A percentile compares a stretch with the other conserved stretches of the same genome.
Evolutionary conservation across 1,140 invertebrate species (phyloP).

Genomic region (Gonatopus flavifemur): DNA sequence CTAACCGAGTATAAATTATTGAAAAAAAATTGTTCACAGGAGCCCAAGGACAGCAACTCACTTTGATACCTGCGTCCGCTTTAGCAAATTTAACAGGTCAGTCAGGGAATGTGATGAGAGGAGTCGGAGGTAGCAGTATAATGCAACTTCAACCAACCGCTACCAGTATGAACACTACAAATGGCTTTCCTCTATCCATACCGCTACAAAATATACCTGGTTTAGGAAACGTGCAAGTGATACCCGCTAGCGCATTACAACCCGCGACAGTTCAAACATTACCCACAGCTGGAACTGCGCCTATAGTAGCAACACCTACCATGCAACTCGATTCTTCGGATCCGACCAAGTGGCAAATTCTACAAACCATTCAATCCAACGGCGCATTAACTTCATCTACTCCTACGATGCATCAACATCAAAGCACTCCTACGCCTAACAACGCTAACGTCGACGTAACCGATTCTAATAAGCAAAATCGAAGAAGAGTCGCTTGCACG

Average conservation of each 20-base stretch:
- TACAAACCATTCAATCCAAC: slow-evolving; percentile 61
- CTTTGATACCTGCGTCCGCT: slow-evolving; percentile 69
- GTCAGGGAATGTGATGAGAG: slow-evolving; percentile 47
- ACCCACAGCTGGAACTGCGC: slow-evolving; percentile 33
- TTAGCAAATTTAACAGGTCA: slow-evolving; percentile 48
- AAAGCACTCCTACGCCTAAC: slow-evolving; percentile 31
- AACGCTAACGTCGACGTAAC: slow-evolving; percentile 25
- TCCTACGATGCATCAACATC: slow-evolving; percentile 38
- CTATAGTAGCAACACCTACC: slow-evolving; percentile 29
- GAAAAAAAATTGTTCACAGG: slow-evolving; percentile 29
- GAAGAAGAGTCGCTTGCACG: slow-evolving; percentile 87
- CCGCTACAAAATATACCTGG: slow-evolving; percentile 74
- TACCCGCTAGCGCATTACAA: slow-evolving; percentile 61
- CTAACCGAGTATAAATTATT: too few species aligned
- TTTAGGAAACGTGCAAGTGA: slow-evolving; percentile 76
- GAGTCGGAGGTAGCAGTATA: slow-evolving; percentile 46
- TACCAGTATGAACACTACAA: slow-evolving; percentile 40
- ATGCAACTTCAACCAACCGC: slow-evolving; percentile 51
- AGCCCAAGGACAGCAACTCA: slow-evolving; percentile 71
- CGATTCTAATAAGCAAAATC: slow-evolving; percentile 45
- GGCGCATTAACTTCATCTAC: slow-evolving; percentile 40
- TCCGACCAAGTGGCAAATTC: slow-evolving; percentile 79
- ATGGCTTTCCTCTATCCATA: slow-evolving; percentile 62
- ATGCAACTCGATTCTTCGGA: slow-evolving; percentile 73
- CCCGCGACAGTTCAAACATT: slow-evolving; percentile 48